phyloP scores from a whole-genome alignment of 2,113 vertebrate species.

The Nestor notabilis region DNA sequence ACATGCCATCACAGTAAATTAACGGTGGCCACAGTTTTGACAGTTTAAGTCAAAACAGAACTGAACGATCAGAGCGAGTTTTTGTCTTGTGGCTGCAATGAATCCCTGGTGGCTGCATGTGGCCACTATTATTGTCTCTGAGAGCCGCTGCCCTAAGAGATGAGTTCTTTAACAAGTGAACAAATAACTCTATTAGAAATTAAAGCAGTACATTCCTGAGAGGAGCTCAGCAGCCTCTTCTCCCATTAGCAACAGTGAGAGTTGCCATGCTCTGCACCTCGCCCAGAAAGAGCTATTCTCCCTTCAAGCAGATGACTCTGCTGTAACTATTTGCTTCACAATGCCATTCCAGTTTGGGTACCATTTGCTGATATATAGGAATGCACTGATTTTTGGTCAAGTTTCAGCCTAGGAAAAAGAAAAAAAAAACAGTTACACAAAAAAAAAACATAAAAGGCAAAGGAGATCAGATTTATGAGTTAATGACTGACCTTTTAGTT shows the following conservation, averaged over 20 bases:
- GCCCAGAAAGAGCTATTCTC: fast-evolving
- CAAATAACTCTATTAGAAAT: constrained; percentile 31
- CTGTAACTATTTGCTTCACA: neutral
- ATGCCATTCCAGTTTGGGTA: neutral
- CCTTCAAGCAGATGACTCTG: neutral
- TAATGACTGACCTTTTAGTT: neutral
- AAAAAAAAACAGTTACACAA: neutral
- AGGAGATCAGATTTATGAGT: neutral
- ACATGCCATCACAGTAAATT: neutral
- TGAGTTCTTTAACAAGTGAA: constrained; percentile 30
- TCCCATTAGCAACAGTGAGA: neutral
- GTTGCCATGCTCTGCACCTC: neutral
- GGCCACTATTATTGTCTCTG: neutral
- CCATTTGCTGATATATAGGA: neutral
- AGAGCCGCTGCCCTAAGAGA: constrained; percentile 9
- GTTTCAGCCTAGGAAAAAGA: neutral
- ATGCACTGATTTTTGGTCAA: neutral
- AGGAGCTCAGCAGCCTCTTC: neutral
- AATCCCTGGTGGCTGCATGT: neutral
- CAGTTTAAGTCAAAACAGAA: constrained; percentile 26
- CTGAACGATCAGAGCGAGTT: neutral
- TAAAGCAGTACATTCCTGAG: constrained; percentile 19
- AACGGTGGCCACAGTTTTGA: constrained; percentile 2
- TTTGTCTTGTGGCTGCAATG: neutral
- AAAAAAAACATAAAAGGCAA: neutral